A percentile compares a stretch with the other conserved stretches of the same genome.
These are phyloP conservation scores for Arothron firmamentum DNA, from an alignment of 2,113 vertebrate species.

Conservation along the genomic window DNA sequence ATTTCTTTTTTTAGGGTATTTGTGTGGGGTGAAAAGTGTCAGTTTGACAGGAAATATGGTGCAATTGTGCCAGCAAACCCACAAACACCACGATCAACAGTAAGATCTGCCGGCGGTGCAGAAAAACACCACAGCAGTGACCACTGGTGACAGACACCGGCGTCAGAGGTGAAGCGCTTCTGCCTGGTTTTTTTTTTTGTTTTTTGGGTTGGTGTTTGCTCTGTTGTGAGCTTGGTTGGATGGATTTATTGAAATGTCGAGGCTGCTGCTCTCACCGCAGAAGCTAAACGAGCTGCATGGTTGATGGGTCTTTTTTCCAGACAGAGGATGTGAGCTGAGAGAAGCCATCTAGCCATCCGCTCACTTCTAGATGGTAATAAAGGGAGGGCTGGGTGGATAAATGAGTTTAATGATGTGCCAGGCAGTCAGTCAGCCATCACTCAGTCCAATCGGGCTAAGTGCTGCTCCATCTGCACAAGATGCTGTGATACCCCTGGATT, in stretches of 20 bases:
- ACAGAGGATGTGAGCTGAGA: conserved; percentile 22
- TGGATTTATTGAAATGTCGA: conserved; percentile 8
- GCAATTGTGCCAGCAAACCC: background rate
- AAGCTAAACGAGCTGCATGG: conserved; percentile 36
- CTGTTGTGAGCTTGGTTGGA: background rate
- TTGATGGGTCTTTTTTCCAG: conserved; percentile 33
- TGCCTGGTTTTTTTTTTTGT: background rate
- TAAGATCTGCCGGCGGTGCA: background rate
- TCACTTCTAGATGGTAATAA: conserved; percentile 20
- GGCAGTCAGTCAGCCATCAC: conserved; percentile 27
- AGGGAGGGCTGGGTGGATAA: conserved; percentile 36
- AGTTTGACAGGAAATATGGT: background rate
- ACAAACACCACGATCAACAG: conserved; percentile 1
- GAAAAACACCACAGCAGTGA: background rate
- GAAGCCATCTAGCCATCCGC: conserved; percentile 12
- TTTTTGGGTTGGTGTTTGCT: background rate
- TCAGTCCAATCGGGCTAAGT: conserved; percentile 49
- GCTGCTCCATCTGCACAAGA: conserved; percentile 21
- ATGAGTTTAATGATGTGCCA: conserved; percentile 45
- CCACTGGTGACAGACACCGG: background rate
- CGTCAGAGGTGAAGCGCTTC: background rate
- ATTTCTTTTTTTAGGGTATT: conserved; percentile 8
- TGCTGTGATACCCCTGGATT: conserved; percentile 9
- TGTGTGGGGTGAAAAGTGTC: background rate
- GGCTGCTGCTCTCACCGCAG: background rate